These are phyloP conservation scores for Lepisosteus oculatus DNA, from an alignment of 2,113 vertebrate species.

Conservation along the genomic window DNA sequence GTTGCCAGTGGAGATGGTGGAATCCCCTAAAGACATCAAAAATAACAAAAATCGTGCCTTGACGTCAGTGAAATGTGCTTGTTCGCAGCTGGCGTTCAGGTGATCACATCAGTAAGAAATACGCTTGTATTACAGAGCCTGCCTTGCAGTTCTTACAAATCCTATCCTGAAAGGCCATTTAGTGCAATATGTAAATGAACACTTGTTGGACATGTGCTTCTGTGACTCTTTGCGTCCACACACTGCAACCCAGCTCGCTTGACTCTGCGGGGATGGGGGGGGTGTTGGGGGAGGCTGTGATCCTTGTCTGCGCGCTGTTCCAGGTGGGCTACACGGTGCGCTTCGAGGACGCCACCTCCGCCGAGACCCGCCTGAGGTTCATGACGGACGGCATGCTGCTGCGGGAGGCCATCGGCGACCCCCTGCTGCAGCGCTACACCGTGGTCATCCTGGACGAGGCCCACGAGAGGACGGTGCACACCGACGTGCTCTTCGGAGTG, in stretches of 20 bases:
- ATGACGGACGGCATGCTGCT: constrained; percentile 95
- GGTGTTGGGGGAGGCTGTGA: too few relatives aligned
- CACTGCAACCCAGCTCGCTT: neutral
- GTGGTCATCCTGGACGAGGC: constrained; percentile 91
- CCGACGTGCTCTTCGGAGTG: constrained; percentile 90
- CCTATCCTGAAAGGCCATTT: neutral
- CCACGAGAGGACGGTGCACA: constrained; percentile 90
- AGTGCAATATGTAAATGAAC: neutral
- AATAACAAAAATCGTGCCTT: too few relatives aligned
- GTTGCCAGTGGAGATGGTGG: too few relatives aligned
- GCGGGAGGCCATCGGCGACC: constrained; percentile 87
- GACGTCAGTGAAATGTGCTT: too few relatives aligned
- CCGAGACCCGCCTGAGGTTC: constrained; percentile 85
- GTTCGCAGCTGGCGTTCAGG: too few relatives aligned
- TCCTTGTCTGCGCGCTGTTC: neutral
- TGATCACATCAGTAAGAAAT: too few relatives aligned
- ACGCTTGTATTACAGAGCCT: too few relatives aligned
- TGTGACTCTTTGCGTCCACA: neutral
- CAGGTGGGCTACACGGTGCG: constrained; percentile 94
- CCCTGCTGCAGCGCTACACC: constrained; percentile 80
- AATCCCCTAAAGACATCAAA: too few relatives aligned
- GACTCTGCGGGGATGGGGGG: too few relatives aligned
- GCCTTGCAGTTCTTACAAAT: neutral
- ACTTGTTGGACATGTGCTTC: neutral
- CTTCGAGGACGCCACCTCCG: constrained; percentile 85